Base-by-base conservation (phyloP, 2,888 invertebrate genomes). In the Sinhomidia bicolor region DNA sequence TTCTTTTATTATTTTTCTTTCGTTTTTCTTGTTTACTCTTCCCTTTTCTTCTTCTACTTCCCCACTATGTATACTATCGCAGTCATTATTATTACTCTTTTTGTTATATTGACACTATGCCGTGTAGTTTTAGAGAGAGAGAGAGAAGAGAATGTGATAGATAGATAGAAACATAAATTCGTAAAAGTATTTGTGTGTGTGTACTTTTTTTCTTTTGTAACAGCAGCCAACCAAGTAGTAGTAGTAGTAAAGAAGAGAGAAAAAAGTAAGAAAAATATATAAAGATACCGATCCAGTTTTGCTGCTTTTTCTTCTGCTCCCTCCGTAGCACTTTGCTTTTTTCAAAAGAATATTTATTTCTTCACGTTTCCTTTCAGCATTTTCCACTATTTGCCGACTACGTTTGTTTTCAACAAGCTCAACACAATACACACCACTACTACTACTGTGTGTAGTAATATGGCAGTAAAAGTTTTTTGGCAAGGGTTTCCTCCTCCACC, bases 401-500 rank as follows among this genome's bases (percentile, higher is more conserved):
- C 47, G 41, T n/a, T 62, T 68, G 68, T 41, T 71, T 71, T 17
- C 10, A 23, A 47, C 47, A 7, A 26, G 23, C n/a, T n/a, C n/a
- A n/a, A n/a, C 44, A 71, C 14, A 44, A 41, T 20, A 41, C 26
- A 62, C n/a, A 62, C n/a, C 20, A 41, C 36, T 41, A 41, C 68
- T 74, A n/a, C n/a, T n/a, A n/a, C n/a, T n/a, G n/a, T n/a, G n/a
- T n/a, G n/a, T n/a, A n/a, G n/a, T 51, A 74, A n/a, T n/a, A 47
- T 74, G 47, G 47, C 47, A 74, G 74, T 74, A n/a, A 74, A 74
- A 74, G 47, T 74, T 74, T 68, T 84, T 85, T 85, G 85, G 65
- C 76, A 85, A 57, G 26, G 57, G 41, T 23, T 60, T 71, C 79
- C 32, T 62, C 41, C 85, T 57, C 65, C 80, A 65, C 9, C 62